Percentiles rank a stretch among this genome's conserved stretches.
Evolutionary conservation across 2,888 invertebrate species (phyloP).

Genomic region (Platypus cylindrus): DNA sequence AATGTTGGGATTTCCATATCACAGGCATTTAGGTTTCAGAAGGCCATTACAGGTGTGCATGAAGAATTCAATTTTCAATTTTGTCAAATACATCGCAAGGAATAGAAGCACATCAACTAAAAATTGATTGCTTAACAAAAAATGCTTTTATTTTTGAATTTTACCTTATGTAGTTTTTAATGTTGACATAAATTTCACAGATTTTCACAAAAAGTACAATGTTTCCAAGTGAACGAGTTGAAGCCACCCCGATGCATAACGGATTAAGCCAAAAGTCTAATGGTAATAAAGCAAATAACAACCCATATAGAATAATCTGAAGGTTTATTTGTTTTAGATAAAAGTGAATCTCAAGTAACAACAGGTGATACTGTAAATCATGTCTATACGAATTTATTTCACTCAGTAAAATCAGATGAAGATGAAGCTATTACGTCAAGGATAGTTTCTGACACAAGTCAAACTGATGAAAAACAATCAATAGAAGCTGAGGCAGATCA

Average conservation of each 20-base stretch:
- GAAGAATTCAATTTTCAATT: neutral
- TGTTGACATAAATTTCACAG: slow-evolving; percentile 29
- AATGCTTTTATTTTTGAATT: neutral
- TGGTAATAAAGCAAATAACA: too few species aligned
- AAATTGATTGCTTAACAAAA: too few species aligned
- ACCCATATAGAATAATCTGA: too few species aligned
- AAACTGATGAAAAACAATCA: too few species aligned
- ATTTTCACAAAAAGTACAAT: slow-evolving; percentile 36
- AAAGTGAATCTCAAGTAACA: slow-evolving; percentile 21
- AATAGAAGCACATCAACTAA: too few species aligned
- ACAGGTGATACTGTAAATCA: slow-evolving; percentile 19
- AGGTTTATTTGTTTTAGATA: slow-evolving; percentile 20
- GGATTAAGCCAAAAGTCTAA: too few species aligned
- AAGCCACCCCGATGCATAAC: slow-evolving; percentile 27
- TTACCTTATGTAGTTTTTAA: slow-evolving; percentile 1
- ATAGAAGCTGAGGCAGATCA: too few species aligned
- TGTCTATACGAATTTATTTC: slow-evolving; percentile 23
- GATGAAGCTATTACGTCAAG: slow-evolving; percentile 18
- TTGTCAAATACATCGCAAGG: neutral
- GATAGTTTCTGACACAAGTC: too few species aligned
- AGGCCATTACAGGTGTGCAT: slow-evolving; percentile 56
- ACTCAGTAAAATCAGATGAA: slow-evolving; percentile 20
- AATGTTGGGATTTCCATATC: slow-evolving; percentile 64
- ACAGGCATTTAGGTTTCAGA: slow-evolving; percentile 76
- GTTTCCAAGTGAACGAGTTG: slow-evolving; percentile 34